A percentile compares a stretch with the other conserved stretches of the same genome.
Evolutionary conservation across 1,140 invertebrate genomes (phyloP).

Genomic region (Papilio xuthus): DNA sequence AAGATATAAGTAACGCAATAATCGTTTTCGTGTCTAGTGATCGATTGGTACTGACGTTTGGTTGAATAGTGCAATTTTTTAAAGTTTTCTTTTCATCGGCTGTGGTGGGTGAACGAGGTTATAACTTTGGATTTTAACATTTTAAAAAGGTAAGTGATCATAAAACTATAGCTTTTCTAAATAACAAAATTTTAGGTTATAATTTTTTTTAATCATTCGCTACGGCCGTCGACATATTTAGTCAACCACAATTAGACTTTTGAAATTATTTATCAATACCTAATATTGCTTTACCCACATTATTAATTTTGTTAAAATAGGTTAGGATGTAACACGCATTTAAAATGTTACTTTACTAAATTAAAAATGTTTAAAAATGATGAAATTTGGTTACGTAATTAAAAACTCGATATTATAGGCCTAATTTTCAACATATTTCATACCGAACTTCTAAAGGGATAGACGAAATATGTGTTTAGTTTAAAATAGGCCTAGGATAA

Average conservation of each 20-base stretch:
- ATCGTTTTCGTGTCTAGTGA: conserved; percentile 61
- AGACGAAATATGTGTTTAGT: neutral
- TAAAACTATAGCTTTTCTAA: neutral
- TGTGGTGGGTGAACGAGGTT: conserved; percentile 39
- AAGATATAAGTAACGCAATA: conserved; percentile 62
- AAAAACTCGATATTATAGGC: neutral
- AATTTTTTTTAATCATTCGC: neutral
- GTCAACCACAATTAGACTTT: neutral
- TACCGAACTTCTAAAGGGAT: neutral
- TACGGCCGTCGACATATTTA: neutral
- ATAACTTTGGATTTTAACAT: conserved; percentile 64
- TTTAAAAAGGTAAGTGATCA: conserved; percentile 54
- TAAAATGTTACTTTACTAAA: neutral
- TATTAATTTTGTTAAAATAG: neutral
- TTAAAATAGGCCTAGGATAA: neutral
- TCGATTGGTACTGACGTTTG: conserved; percentile 55
- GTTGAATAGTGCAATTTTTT: conserved; percentile 60
- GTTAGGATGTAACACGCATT: neutral
- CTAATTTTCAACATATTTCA: neutral
- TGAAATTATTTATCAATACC: neutral
- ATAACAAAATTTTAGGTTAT: neutral
- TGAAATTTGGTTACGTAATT: neutral
- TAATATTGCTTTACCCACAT: neutral
- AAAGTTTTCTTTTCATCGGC: conserved; percentile 46
- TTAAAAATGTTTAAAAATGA: neutral